A percentile compares a stretch with the other conserved stretches of the same genome.
Conservation (phyloP, 2,113 vertebrate species). For the Brachypodius melanocephalos region DNA sequence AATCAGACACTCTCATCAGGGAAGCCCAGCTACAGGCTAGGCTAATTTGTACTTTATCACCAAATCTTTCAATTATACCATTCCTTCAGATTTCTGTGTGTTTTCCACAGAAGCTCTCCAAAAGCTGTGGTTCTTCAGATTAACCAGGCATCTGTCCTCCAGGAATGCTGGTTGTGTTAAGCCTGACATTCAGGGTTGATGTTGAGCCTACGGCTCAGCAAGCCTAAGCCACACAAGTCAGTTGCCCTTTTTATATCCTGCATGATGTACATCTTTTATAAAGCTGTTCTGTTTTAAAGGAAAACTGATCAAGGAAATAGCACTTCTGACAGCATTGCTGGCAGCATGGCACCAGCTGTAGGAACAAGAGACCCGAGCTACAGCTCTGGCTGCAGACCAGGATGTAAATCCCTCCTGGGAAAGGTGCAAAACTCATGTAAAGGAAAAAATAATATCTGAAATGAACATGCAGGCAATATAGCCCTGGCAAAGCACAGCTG, state of each 20-base stretch:
- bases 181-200: neutral
- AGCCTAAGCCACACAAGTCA: neutral
- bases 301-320: neutral
- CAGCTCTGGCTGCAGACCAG: neutral
- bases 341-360: neutral
- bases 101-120: neutral
- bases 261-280: neutral
- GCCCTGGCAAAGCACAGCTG: rapidly evolving
- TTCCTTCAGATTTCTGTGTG: neutral
- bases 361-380: neutral
- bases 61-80: neutral
- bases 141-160: neutral
- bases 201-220: neutral
- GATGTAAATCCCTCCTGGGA: neutral
- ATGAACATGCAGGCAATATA: neutral
- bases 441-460: neutral
- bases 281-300: neutral
- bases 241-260: neutral
- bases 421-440: neutral
- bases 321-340: neutral
- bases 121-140: neutral
- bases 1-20: neutral
- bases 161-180: neutral
- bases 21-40: neutral
- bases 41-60: neutral